These are phyloP conservation scores for Hirtodrosophila histrioides DNA, from an alignment of 2,888 invertebrate species.

Conservation along the genomic window DNA sequence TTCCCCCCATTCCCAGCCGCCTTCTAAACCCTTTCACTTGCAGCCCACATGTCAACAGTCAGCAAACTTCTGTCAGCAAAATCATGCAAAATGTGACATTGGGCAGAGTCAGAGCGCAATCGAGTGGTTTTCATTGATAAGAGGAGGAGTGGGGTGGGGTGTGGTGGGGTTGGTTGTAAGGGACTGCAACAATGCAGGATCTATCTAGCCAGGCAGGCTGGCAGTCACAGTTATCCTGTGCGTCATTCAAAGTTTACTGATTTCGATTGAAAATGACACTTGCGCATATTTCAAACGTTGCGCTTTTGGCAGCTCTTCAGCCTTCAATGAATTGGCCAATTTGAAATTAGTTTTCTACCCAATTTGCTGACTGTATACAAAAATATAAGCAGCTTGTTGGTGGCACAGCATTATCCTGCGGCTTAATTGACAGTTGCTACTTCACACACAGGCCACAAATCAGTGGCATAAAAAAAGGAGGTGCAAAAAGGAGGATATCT, in stretches of 20 bases:
- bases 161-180: not conserved
- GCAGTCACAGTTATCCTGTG: constrained; percentile 17
- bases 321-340: constrained; percentile 6
- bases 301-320: constrained; percentile 31
- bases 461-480: constrained; percentile 15
- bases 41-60: constrained; percentile 62
- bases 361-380: constrained; percentile 10
- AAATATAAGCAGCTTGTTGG: constrained; percentile 3
- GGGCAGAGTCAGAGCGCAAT: constrained; percentile 17
- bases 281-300: constrained; percentile 40
- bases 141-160: not conserved
- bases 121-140: constrained; percentile 32
- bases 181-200: constrained; percentile 27
- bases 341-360: constrained; percentile 14
- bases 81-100: constrained; percentile 69
- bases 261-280: constrained; percentile 56
- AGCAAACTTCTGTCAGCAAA: constrained; percentile 74
- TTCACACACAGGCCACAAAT: constrained; percentile 10
- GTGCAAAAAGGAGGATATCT: constrained; percentile 42
- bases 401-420: not conserved
- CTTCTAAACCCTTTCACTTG: not conserved
- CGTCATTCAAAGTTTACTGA: constrained; percentile 62
- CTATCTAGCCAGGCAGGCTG: not conserved
- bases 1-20: not conserved
- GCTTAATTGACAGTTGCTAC: constrained; percentile 7